These are phyloP conservation scores for Calcarius lapponicus DNA, from an alignment of 2,797 vertebrate species.

Conservation along the genomic window DNA sequence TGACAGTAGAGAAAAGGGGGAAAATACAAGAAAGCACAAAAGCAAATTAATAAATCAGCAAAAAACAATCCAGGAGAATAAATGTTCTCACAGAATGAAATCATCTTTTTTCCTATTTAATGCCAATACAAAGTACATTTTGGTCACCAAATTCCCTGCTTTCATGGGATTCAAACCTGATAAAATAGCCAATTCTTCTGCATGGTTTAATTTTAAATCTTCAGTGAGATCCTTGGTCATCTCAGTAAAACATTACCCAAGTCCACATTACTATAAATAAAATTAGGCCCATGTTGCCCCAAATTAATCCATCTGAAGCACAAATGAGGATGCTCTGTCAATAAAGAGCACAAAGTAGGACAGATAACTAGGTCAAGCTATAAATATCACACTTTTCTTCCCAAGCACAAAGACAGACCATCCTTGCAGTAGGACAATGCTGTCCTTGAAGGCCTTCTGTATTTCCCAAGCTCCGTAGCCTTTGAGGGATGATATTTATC, in stretches of 20 bases:
- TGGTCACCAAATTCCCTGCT: not conserved
- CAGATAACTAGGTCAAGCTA: not conserved
- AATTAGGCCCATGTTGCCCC: not conserved
- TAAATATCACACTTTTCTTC: not conserved
- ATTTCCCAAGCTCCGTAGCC: not conserved
- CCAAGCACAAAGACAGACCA: not conserved
- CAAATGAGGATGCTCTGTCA: not conserved
- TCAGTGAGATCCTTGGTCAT: not conserved
- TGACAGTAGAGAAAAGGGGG: not conserved
- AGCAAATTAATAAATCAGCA: not conserved
- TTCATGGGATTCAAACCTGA: not conserved
- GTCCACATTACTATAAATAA: not conserved
- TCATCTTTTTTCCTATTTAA: not conserved
- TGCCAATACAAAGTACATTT: not conserved
- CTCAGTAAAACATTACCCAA: not conserved
- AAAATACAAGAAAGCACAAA: not conserved
- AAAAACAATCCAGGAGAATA: not conserved
- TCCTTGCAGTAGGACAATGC: not conserved
- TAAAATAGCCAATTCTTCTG: not conserved
- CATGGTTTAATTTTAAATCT: not conserved
- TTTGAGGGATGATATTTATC: not conserved
- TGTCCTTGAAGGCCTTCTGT: not conserved
- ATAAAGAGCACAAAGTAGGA: not conserved
- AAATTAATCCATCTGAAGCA: not conserved
- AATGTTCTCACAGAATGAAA: not conserved